Percentiles rank a stretch among this genome's conserved stretches.
These are phyloP conservation scores for Eunapius fragilis DNA, from an alignment of 37 sponge, comb jelly and placozoan species.

Conservation along the genomic window DNA sequence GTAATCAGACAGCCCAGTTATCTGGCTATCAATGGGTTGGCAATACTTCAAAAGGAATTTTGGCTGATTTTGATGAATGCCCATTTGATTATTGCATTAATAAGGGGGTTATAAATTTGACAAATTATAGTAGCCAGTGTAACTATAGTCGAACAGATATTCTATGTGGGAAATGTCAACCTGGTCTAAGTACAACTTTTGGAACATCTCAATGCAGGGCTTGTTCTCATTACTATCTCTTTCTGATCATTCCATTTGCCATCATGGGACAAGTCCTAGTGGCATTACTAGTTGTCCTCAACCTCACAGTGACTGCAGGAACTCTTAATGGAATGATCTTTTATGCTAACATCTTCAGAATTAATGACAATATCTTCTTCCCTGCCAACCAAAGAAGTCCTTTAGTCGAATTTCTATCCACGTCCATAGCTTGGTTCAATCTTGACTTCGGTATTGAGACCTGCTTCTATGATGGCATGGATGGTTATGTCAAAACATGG, in stretches of 20 bases:
- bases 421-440: slow-evolving; percentile 23
- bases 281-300: not conserved
- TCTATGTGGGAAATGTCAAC: slow-evolving; percentile 35
- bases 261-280: slow-evolving; percentile 21
- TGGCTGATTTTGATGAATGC: not conserved
- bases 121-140: slow-evolving; percentile 24
- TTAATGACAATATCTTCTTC: slow-evolving; percentile 7
- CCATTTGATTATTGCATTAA: slow-evolving; percentile 30
- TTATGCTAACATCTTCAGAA: slow-evolving; percentile 35
- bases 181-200: slow-evolving; percentile 12
- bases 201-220: not conserved
- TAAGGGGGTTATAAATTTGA: not conserved
- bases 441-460: slow-evolving; percentile 21
- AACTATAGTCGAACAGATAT: not conserved
- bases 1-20: not conserved
- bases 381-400: not conserved
- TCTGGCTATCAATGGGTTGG: slow-evolving; percentile 7
- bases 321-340: slow-evolving; percentile 37
- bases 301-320: slow-evolving; percentile 26
- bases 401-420: not conserved
- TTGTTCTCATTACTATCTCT: slow-evolving; percentile 25
- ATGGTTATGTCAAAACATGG: slow-evolving; percentile 17
- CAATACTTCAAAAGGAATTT: not conserved
- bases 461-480: slow-evolving; percentile 31
- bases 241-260: slow-evolving; percentile 4